Conservation (phyloP, 2,888 invertebrate species). For the Doris montereyensis region DNA sequence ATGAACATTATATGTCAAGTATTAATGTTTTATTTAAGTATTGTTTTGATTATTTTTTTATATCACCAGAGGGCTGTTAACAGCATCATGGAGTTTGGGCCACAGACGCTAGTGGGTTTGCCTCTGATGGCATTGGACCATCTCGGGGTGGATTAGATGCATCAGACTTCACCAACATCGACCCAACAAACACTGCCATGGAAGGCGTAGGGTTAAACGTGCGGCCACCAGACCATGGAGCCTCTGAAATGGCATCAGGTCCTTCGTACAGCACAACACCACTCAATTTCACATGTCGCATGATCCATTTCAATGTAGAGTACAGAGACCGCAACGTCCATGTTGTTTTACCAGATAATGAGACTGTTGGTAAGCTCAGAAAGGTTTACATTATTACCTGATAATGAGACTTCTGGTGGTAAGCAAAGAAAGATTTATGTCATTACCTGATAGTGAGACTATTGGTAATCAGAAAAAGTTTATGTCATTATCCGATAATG, state of each 20-base stretch:
- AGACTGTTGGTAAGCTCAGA: conserved; percentile 66
- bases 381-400: no score
- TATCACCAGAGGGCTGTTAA: conserved; percentile 58
- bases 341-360: conserved; percentile 63
- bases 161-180: not conserved
- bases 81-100: conserved; percentile 57
- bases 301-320: conserved; percentile 68
- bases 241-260: conserved; percentile 56
- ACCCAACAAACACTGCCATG: not conserved
- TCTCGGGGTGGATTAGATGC: conserved; percentile 15
- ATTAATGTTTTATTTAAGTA: no score
- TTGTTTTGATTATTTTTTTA: conserved; percentile 25
- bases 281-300: conserved; percentile 46
- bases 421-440: no score
- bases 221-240: conserved; percentile 50
- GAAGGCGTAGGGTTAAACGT: conserved; percentile 45
- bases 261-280: conserved; percentile 48
- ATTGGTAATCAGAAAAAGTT: no score
- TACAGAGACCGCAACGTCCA: conserved; percentile 65
- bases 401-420: no score
- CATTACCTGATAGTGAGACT: no score
- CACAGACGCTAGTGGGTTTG: conserved; percentile 46
- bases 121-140: conserved; percentile 42
- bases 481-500: no score
- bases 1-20: no score